Base-by-base conservation (phyloP, 2,797 vertebrate genomes). In the Hylomyscus alleni region DNA sequence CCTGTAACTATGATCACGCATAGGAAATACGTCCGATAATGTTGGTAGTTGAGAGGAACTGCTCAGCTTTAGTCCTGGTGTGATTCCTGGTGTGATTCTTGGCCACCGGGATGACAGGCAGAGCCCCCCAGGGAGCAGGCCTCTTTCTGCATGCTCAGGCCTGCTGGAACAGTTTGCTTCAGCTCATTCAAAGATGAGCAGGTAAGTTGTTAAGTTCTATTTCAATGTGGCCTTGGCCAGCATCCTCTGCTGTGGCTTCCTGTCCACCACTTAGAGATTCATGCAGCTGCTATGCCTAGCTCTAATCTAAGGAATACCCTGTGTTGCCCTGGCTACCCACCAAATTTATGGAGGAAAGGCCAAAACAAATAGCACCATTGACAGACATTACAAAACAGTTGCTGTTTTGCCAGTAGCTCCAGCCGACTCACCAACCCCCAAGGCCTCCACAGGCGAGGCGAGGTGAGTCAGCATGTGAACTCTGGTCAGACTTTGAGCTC, bases 311-410 rank as follows among this genome's bases (percentile, higher is more conserved):
- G 92, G 65, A 94, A 44, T 76, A 62, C 67, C 89, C 94, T 97
- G 93, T 96, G 56, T 86, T 78, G 37, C 73, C 52, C 89, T 96
- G 96, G 86, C 86, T 73, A 20, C 50, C 72, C 81, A 95, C 86
- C 83, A 97, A 52, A 95, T 88, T 93, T 95, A 67, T n/a, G 34
- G 83, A 88, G 91, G 84, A 97, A 96, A 91, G 54, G 96, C 95
- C 90, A 97, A 98, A 95, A 96, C 77, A 97, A 97, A 97, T 44
- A 97, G 94, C 52, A 78, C 93, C 73, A 88, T 31, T 93, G 94
- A 92, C 82, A 56, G 50, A 84, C 88, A n/a, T 97, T 92, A 87
- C 89, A 93, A 90, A 96, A 94, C 47, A 76, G 7, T 67, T 93
- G 94, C 88, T 91, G 67, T 37, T 22, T 17, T 96, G 95, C 94